phyloP scores from a whole-genome alignment of 2,797 vertebrate species.

The Chrysocyon brachyurus region DNA sequence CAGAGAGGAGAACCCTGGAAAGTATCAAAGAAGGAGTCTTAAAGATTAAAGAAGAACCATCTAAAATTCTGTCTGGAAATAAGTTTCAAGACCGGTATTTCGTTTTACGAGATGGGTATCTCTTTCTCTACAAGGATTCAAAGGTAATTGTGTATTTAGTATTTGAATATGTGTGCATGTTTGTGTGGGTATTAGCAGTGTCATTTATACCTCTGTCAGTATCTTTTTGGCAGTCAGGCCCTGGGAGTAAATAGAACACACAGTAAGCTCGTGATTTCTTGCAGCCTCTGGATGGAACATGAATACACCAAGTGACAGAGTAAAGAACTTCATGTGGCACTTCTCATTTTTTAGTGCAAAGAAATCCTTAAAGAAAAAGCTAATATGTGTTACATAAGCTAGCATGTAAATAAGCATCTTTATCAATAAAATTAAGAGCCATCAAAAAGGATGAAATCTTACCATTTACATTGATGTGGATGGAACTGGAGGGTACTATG shows the following conservation, averaged over 20 bases:
- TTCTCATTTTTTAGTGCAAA: not conserved
- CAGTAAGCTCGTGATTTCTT: not conserved
- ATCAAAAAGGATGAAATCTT: not conserved
- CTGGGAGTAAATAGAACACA: not conserved
- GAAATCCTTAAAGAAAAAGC: not conserved
- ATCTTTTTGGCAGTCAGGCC: not conserved
- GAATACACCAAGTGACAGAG: not conserved
- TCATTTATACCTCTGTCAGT: not conserved
- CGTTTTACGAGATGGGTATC: constrained; percentile 91
- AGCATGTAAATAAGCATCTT: not conserved
- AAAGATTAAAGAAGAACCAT: constrained; percentile 95
- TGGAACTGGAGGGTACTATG: not conserved
- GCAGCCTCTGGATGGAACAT: not conserved
- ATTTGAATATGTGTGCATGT: not conserved
- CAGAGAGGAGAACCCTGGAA: constrained; percentile 84
- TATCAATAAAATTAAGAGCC: constrained; percentile 35
- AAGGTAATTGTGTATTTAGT: constrained; percentile 91
- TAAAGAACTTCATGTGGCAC: not conserved
- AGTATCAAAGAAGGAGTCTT: constrained; percentile 91
- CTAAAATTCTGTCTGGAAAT: constrained; percentile 95
- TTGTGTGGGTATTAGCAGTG: not conserved
- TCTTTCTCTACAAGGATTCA: constrained; percentile 95
- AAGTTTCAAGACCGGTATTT: constrained; percentile 97
- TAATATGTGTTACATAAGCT: not conserved
- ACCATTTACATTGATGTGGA: not conserved